Conservation (phyloP, 2,888 invertebrate species). For the Yponomeuta cagnagella region DNA sequence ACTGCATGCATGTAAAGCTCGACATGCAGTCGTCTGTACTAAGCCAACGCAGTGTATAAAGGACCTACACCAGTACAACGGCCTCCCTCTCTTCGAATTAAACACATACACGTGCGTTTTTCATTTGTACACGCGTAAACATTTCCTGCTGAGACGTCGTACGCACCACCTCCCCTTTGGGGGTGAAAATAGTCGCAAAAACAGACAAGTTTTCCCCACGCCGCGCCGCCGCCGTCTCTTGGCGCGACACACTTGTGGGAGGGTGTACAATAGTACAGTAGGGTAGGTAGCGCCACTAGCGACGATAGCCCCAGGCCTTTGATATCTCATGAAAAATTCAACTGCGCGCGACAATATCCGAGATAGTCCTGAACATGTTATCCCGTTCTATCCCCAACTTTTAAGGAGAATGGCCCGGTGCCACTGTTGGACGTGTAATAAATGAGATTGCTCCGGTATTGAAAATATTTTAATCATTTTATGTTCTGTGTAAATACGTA, state of each 20-base stretch:
- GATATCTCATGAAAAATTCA: slow-evolving; percentile 67
- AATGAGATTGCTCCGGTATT: not conserved
- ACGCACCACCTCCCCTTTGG: slow-evolving; percentile 13
- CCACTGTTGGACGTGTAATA: not conserved
- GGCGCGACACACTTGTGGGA: slow-evolving; percentile 5
- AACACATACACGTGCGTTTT: slow-evolving; percentile 17
- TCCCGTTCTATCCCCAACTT: slow-evolving; percentile 5
- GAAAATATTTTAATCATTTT: not conserved
- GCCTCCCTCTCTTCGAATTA: slow-evolving; percentile 23
- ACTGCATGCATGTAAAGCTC: too few relatives aligned
- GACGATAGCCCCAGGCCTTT: slow-evolving; percentile 43
- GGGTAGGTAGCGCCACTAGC: slow-evolving; percentile 4
- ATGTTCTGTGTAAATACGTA: too few relatives aligned
- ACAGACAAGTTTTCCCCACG: slow-evolving; percentile 37
- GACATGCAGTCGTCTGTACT: too few relatives aligned
- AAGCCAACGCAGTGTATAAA: too few relatives aligned
- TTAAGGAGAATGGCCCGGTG: not conserved
- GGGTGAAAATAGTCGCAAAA: slow-evolving; percentile 52
- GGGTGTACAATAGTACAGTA: not conserved
- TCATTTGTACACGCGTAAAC: slow-evolving; percentile 33
- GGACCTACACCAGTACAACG: slow-evolving; percentile 29
- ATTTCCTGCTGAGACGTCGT: slow-evolving; percentile 35
- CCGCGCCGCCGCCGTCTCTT: not conserved
- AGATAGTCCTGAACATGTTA: slow-evolving; percentile 16
- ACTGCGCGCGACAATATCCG: slow-evolving; percentile 40